Conservation (phyloP, 2,113 vertebrate genomes). For the Pangasianodon hypophthalmus region DNA sequence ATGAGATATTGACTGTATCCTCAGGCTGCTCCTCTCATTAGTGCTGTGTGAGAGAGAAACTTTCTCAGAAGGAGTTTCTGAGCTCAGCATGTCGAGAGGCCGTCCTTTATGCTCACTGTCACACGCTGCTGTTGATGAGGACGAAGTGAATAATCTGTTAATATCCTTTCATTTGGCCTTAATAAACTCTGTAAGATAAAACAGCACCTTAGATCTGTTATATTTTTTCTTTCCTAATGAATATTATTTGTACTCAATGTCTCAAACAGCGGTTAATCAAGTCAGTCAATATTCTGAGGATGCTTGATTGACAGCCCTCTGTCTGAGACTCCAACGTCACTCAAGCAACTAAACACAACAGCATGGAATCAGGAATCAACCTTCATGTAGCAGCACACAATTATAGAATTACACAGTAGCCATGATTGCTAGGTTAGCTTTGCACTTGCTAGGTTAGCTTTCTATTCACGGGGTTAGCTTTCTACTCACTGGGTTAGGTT, state of each 20-base stretch:
- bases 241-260: neutral
- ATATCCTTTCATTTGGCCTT: neutral
- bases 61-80: neutral
- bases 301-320: neutral
- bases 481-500: too few relatives aligned
- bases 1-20: neutral
- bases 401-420: neutral
- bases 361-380: neutral
- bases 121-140: neutral
- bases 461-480: neutral
- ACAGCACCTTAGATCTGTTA: neutral
- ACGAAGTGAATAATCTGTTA: neutral
- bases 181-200: neutral
- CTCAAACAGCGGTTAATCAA: neutral
- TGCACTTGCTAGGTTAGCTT: neutral
- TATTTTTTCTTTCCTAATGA: neutral
- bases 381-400: neutral
- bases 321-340: neutral
- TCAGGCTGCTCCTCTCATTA: constrained; percentile 16
- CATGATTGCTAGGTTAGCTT: too few relatives aligned
- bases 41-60: neutral
- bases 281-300: neutral
- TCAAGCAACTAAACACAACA: neutral
- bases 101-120: neutral
- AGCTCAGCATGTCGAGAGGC: neutral